Conservation (phyloP, 92 coral and sea anemone genomes). For the Epizoanthus stellaris region DNA sequence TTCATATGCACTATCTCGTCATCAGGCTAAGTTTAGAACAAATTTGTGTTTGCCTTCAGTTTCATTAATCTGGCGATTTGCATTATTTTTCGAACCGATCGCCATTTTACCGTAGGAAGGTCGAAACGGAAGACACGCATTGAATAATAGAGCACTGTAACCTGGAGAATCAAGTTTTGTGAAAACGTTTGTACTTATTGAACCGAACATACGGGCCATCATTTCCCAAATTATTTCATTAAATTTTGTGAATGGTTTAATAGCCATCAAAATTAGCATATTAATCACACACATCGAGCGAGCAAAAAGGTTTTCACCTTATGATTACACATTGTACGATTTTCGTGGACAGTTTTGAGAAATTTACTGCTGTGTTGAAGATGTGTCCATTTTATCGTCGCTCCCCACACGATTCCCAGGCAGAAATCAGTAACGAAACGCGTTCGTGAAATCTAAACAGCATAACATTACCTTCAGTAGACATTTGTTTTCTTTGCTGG, state of each 20-base stretch:
- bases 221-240: background rate
- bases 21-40: no score
- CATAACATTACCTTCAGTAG: background rate
- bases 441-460: constrained; percentile 8
- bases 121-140: background rate
- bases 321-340: background rate
- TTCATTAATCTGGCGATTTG: no score
- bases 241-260: background rate
- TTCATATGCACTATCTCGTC: no score
- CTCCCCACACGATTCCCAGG: background rate
- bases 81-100: background rate
- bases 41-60: no score
- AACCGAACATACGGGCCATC: background rate
- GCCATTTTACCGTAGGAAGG: background rate
- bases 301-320: background rate
- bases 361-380: background rate
- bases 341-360: background rate
- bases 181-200: background rate
- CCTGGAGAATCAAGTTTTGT: background rate
- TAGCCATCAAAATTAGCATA: constrained; percentile 11
- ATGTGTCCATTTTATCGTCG: background rate
- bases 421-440: background rate
- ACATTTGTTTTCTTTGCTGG: background rate
- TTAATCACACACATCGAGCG: background rate
- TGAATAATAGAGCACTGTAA: background rate